Conservation (phyloP, 2,888 invertebrate species). For the Pammene aurita region DNA sequence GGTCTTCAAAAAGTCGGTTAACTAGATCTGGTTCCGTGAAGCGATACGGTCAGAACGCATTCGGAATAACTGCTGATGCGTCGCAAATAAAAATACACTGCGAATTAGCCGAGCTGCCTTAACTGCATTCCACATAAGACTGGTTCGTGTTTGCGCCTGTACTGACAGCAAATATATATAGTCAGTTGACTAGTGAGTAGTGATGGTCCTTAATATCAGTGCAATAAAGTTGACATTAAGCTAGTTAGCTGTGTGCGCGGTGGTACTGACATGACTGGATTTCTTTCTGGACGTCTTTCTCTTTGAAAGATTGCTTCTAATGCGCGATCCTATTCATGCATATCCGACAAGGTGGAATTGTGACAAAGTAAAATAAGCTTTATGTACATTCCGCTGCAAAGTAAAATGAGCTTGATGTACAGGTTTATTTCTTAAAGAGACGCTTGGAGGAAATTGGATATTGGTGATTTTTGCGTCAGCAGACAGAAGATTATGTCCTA, state of each 20-base stretch:
- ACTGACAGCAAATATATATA: neutral
- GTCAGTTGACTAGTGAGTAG: no score
- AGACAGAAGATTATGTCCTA: no score
- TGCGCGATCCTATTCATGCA: no score
- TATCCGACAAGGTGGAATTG: no score
- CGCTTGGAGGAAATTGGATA: no score
- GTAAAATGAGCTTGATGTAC: neutral
- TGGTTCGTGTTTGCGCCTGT: constrained; percentile 19
- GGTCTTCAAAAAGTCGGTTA: neutral
- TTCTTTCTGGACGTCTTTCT: constrained; percentile 24
- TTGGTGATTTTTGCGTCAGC: no score
- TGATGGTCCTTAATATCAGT: no score
- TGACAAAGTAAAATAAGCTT: neutral
- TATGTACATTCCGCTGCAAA: neutral
- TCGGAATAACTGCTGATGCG: constrained; percentile 2
- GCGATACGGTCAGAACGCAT: neutral
- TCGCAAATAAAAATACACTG: constrained; percentile 32
- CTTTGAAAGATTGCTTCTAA: neutral
- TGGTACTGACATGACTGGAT: constrained; percentile 2
- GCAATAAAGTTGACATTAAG: no score
- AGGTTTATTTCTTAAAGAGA: no score
- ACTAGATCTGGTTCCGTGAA: neutral
- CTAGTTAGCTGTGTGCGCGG: neutral
- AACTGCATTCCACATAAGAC: constrained; percentile 35
- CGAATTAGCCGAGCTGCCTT: constrained; percentile 34